phyloP scores from a whole-genome alignment of 2,888 invertebrate species.

The Drosophila rellima region DNA sequence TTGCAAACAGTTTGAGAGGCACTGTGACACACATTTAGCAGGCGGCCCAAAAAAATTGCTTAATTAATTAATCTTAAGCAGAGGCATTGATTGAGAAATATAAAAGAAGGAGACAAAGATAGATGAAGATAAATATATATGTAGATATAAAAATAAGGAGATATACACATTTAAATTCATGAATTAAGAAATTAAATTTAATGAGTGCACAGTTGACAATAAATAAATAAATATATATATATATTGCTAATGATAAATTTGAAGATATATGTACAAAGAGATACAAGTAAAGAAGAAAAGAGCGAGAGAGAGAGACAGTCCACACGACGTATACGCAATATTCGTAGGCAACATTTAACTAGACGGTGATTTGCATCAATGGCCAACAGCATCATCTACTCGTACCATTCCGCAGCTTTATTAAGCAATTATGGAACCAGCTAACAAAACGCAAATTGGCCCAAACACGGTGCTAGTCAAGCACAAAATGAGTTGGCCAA shows the following conservation, averaged over 20 bases:
- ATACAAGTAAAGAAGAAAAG: background rate
- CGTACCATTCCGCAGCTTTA: slow-evolving; percentile 55
- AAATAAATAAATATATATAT: background rate
- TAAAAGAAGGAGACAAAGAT: background rate
- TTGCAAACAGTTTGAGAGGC: slow-evolving; percentile 38
- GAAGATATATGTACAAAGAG: slow-evolving; percentile 6
- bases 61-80: slow-evolving; percentile 42
- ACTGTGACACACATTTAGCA: slow-evolving; percentile 46
- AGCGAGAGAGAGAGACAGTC: background rate
- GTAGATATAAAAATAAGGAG: background rate
- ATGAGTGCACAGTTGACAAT: no score
- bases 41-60: slow-evolving; percentile 19
- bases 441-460: slow-evolving; percentile 64
- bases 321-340: slow-evolving; percentile 40
- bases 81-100: slow-evolving; percentile 42
- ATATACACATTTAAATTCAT: background rate
- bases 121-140: background rate
- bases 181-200: background rate
- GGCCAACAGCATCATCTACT: slow-evolving; percentile 44
- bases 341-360: slow-evolving; percentile 21
- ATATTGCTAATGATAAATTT: slow-evolving; percentile 9
- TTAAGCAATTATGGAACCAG: slow-evolving; percentile 69
- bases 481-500: slow-evolving; percentile 41
- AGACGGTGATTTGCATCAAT: slow-evolving; percentile 37
- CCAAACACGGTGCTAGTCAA: slow-evolving; percentile 48